Evolutionary conservation across 2,888 invertebrate species (phyloP).

Genomic region (Holacanthella duospinosa): DNA sequence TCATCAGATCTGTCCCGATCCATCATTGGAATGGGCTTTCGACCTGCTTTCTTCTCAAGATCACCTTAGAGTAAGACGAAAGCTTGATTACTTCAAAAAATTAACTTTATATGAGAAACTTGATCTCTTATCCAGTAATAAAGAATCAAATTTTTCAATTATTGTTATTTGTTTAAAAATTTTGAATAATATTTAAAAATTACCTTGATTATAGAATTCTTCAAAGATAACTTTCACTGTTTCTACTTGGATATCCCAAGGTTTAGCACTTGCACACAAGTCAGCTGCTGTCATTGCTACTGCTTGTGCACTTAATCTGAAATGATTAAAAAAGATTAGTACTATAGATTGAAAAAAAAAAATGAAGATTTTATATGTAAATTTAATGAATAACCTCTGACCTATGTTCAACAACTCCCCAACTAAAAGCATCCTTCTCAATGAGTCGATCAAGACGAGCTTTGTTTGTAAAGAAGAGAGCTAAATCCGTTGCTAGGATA

Average conservation of each 20-base stretch:
- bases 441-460: conserved; percentile 50
- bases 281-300: conserved; percentile 76
- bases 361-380: neutral
- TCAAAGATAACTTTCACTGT: conserved; percentile 72
- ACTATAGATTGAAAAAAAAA: conserved; percentile 4
- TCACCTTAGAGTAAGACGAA: conserved; percentile 48
- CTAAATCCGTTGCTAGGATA: conserved; percentile 74
- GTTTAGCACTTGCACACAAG: conserved; percentile 70
- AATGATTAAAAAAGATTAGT: neutral
- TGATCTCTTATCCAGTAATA: no score
- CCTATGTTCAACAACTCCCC: conserved; percentile 56
- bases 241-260: conserved; percentile 68
- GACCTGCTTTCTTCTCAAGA: conserved; percentile 56
- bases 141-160: no score
- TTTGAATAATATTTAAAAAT: neutral
- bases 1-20: conserved; percentile 61
- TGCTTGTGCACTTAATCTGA: conserved; percentile 57
- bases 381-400: conserved; percentile 30
- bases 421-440: conserved; percentile 51
- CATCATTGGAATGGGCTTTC: conserved; percentile 69
- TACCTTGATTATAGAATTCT: conserved; percentile 62
- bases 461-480: conserved; percentile 67
- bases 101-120: no score
- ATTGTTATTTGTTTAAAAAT: conserved; percentile 40
- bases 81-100: no score